phyloP scores from a whole-genome alignment of 2,797 vertebrate species.

The Tadarida brasiliensis region DNA sequence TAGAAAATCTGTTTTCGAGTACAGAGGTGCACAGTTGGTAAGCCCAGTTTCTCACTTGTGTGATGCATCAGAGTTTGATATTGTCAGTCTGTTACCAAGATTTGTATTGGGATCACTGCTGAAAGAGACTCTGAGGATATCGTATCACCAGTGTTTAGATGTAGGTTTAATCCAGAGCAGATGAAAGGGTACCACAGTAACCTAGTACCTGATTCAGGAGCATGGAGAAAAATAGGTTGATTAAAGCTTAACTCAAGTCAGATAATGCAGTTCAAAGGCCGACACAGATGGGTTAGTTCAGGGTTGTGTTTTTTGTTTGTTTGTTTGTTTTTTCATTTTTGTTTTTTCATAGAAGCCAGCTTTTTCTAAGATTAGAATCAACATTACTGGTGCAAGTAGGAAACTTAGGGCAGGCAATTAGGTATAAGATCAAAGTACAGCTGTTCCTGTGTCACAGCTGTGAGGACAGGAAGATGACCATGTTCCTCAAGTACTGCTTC shows the following conservation, averaged over 20 bases:
- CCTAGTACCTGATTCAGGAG: constrained; percentile 27
- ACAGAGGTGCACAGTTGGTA: neutral
- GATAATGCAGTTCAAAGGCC: neutral
- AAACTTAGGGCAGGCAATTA: neutral
- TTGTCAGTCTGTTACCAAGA: constrained; percentile 31
- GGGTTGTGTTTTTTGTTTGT: neutral
- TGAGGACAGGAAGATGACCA: neutral
- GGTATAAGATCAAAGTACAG: neutral
- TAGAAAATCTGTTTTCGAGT: constrained; percentile 24
- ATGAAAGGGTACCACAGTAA: constrained; percentile 25
- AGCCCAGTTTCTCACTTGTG: neutral
- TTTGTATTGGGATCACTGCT: constrained; percentile 14
- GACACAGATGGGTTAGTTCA: neutral
- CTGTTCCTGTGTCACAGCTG: neutral
- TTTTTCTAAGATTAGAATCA: constrained; percentile 64
- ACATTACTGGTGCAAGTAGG: neutral
- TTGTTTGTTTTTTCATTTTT: no score
- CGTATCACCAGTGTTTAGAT: neutral
- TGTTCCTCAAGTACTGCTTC: constrained; percentile 25
- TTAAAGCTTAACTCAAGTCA: constrained; percentile 35
- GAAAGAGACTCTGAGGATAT: constrained; percentile 50
- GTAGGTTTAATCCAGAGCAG: neutral
- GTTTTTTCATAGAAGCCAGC: constrained; percentile 7
- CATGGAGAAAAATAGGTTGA: constrained; percentile 32
- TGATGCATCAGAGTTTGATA: constrained; percentile 25